Evolutionary conservation across 1,140 invertebrate genomes (phyloP), one percentile per base, ranked within the genome.

Genomic region (Tetranychus urticae): DNA sequence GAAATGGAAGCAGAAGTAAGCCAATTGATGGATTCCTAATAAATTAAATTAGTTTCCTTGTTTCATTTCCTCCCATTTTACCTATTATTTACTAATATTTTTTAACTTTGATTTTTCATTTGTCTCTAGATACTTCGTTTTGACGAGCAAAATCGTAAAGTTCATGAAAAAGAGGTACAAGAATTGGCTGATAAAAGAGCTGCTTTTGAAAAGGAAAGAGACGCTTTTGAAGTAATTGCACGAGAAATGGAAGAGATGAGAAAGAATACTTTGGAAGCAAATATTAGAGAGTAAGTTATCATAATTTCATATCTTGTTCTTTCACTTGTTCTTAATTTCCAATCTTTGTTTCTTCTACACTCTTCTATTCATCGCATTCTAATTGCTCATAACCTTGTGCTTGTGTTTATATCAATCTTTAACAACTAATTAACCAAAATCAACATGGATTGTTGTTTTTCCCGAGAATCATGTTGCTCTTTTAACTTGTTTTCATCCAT

Each of bases 121-220:
- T 52, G 31, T 60, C 39, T 56, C 52, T 54, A 84, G 80, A 72
- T 82, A 35, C 77, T 81, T 73, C 74, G 78, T 69, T 75, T 82
- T 60, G 78, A 82, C 65, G 80, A 83, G 65, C 80, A 81, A 71
- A 81, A 83, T 77, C 75, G 77, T 45, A 79, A 79, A 65, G 74
- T 81, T 62, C 75, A 92, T 50, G 86, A 91, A 71, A 81, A 86
- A 66, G 88, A 94, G 73, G 80, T 86, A 62, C 81, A 83, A 58
- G 90, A 96, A 71, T 70, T 94, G 65, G 88, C 94, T 64, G 90
- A 96, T 65, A 86, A 87, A 66, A 78, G 85, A 69, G 79, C 82
- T 64, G 79, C 81, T 31, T 88, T 92, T 67, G 85, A 88, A 66
- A 76, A 80, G n/a, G 92, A 97, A 70, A 88, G 83, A 68, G 74